Evolutionary conservation across 2,888 invertebrate species (phyloP), one percentile per base, ranked within the genome.

Genomic region (Eupithecia tripunctaria): DNA sequence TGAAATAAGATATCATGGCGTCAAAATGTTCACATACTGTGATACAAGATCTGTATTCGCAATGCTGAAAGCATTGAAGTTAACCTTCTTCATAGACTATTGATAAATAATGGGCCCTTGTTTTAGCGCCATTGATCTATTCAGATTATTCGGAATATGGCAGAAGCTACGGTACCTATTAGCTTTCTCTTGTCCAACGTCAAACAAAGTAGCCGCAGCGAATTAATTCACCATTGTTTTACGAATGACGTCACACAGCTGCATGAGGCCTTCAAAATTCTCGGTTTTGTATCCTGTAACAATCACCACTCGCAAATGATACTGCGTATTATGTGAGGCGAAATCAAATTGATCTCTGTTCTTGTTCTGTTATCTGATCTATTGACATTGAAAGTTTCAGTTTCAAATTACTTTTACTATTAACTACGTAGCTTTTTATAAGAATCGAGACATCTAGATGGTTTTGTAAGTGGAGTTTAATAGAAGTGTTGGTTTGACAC

Each of bases 181-280:
- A 79, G 83, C 87, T 90, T 90, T 89, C 88, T 85, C 87, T 80
- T 78, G 76, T 27, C 59, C 47, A n/a, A 43, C 65, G 78, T 80
- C 21, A 36, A 76, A 83, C 78, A 81, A 71, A 66, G 74, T 73
- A 77, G 79, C 80, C 82, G 84, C 77, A 69, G 80, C 83, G 75
- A 88, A 89, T 91, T 87, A 88, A 87, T 86, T 81, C 79, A 81
- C 86, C 80, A 88, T 91, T 90, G 91, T 90, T 89, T 86, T 83
- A 82, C 81, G 81, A 80, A 80, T 88, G 88, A 88, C 89, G 89
- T 89, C 88, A 88, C 77, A 79, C 75, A 79, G 80, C 79, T 75
- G 79, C 84, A 83, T 83, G 79, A 82, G 84, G 78, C 84, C 83
- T 84, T 85, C 81, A 78, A 79, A 79, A 79, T 79, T 81, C 80